Percentiles rank a stretch among this genome's conserved stretches.
phyloP scores from a whole-genome alignment of 2,797 vertebrate genomes.

The Acipenser ruthenus region DNA sequence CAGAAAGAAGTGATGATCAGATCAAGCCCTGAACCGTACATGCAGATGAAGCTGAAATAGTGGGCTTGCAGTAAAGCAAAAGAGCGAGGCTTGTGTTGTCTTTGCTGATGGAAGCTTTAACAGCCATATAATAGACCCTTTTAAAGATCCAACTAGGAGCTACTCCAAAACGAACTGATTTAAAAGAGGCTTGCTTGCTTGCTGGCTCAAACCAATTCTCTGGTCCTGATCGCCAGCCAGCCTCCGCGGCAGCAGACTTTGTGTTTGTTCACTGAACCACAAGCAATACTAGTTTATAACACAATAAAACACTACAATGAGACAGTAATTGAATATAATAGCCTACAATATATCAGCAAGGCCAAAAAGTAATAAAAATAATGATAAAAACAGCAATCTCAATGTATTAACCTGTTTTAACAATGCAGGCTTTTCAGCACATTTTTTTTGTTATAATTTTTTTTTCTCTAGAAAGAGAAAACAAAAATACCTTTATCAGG shows the following conservation, averaged over 20 bases:
- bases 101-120: constrained; percentile 64
- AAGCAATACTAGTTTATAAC: constrained; percentile 81
- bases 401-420: constrained; percentile 33
- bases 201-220: constrained; percentile 54
- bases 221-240: constrained; percentile 46
- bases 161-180: constrained; percentile 76
- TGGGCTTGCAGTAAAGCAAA: constrained; percentile 35
- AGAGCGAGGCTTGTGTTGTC: constrained; percentile 54
- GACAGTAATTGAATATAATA: constrained; percentile 86
- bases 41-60: constrained; percentile 22
- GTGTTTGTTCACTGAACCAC: constrained; percentile 87
- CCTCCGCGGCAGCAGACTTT: constrained; percentile 65
- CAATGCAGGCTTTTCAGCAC: constrained; percentile 26
- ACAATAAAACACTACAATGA: constrained; percentile 87
- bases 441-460: too few relatives aligned
- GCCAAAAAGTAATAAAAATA: constrained; percentile 41
- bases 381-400: constrained; percentile 29
- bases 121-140: constrained; percentile 69
- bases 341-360: constrained; percentile 69
- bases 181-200: constrained; percentile 46
- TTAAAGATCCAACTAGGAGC: constrained; percentile 67
- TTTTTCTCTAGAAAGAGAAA: too few relatives aligned
- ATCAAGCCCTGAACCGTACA: too few relatives aligned
- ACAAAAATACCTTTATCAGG: too few relatives aligned
- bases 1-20: too few relatives aligned